Evolutionary conservation across 2,113 vertebrate species (phyloP).

Genomic region (Hippocampus comes): DNA sequence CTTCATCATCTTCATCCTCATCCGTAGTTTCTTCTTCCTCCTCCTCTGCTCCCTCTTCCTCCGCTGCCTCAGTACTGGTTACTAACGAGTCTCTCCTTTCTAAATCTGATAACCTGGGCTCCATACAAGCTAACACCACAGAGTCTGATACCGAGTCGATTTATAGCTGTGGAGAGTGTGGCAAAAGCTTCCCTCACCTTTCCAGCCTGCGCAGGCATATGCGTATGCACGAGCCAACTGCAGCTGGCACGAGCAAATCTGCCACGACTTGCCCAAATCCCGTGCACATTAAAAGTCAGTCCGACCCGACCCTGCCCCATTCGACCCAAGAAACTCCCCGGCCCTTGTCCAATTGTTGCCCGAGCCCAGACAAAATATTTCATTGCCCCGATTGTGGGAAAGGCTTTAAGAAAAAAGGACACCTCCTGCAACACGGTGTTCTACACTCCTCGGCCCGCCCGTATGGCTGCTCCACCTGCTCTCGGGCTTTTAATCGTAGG

Average conservation of each 20-base stretch:
- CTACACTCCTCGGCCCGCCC: constrained; percentile 90
- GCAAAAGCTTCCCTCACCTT: constrained; percentile 78
- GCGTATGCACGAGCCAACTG: constrained; percentile 77
- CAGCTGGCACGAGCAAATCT: constrained; percentile 71
- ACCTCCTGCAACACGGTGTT: constrained; percentile 92
- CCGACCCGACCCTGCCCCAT: constrained; percentile 74
- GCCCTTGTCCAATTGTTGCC: constrained; percentile 64
- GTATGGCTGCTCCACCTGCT: constrained; percentile 84
- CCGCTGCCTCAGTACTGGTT: constrained; percentile 74
- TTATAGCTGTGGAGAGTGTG: constrained; percentile 78
- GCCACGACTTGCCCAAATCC: constrained; percentile 70
- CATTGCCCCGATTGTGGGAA: constrained; percentile 88
- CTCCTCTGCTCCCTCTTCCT: constrained; percentile 75
- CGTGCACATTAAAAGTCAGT: constrained; percentile 68
- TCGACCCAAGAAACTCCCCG: constrained; percentile 72
- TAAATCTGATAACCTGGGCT: constrained; percentile 70
- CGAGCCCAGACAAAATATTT: constrained; percentile 78
- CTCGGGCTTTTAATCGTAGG: constrained; percentile 89
- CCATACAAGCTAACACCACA: constrained; percentile 65
- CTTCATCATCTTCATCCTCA: constrained; percentile 72
- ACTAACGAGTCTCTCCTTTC: constrained; percentile 74
- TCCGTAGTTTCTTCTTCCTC: constrained; percentile 75
- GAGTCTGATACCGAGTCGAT: constrained; percentile 67
- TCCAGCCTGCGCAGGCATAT: constrained; percentile 79
- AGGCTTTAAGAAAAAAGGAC: constrained; percentile 89